Conservation (phyloP, 2,888 invertebrate genomes). For the Ennomos quercinarius region DNA sequence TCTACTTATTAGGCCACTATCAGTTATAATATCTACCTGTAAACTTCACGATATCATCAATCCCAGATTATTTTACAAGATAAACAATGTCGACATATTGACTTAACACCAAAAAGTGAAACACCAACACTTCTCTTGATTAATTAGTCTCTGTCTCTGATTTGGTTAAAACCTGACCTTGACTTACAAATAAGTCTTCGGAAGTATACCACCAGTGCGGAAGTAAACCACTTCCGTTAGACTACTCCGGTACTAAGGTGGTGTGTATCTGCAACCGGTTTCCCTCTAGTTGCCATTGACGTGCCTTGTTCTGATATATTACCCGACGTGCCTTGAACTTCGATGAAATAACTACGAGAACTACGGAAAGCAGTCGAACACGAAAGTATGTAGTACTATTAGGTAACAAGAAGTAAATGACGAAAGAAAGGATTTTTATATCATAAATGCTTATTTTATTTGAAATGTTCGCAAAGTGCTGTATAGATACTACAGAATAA, state of each 20-base stretch:
- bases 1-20: too few species aligned
- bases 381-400: too few species aligned
- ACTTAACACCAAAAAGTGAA: not conserved
- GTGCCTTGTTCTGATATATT: constrained; percentile 46
- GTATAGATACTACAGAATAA: too few species aligned
- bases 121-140: constrained; percentile 13
- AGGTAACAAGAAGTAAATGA: too few species aligned
- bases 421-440: too few species aligned
- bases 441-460: too few species aligned
- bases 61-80: not conserved
- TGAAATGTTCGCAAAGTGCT: too few species aligned
- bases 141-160: constrained; percentile 3
- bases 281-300: constrained; percentile 52
- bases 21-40: too few species aligned
- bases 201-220: constrained; percentile 54
- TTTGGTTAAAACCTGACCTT: constrained; percentile 46
- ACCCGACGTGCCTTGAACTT: constrained; percentile 50
- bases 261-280: constrained; percentile 51
- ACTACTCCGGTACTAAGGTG: constrained; percentile 40
- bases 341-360: constrained; percentile 14
- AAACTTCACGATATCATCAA: too few species aligned
- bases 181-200: constrained; percentile 56
- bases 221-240: constrained; percentile 55
- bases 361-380: constrained; percentile 5
- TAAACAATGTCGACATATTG: not conserved